phyloP scores from a whole-genome alignment of 2,888 invertebrate genomes.

The Pyrocoelia pectoralis region DNA sequence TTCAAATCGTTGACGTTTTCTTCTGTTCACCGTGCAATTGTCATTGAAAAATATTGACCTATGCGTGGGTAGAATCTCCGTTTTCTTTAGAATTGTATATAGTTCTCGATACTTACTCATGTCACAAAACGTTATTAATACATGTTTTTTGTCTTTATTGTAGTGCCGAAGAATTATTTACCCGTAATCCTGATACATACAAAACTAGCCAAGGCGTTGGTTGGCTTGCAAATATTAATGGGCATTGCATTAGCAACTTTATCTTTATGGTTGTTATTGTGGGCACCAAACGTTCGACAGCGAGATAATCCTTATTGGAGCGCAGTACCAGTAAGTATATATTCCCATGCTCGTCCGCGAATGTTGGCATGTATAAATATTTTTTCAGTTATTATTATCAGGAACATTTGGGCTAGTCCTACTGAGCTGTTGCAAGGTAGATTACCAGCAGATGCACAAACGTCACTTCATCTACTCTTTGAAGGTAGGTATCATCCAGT shows the following conservation, averaged over 20 bases:
- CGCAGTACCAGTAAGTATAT: slow-evolving; percentile 66
- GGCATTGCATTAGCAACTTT: slow-evolving; percentile 65
- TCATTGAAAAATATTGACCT: no score
- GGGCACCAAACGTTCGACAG: slow-evolving; percentile 67
- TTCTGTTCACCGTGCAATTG: no score
- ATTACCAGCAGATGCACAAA: slow-evolving; percentile 57
- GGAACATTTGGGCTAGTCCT: slow-evolving; percentile 58
- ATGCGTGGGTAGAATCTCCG: no score
- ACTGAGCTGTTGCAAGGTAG: slow-evolving; percentile 58
- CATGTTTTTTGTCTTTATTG: no score
- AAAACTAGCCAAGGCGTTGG: slow-evolving; percentile 61
- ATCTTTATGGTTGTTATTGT: slow-evolving; percentile 66
- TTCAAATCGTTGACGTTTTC: no score
- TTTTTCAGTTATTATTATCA: slow-evolving; percentile 56
- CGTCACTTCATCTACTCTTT: slow-evolving; percentile 55
- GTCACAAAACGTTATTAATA: no score
- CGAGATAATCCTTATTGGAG: slow-evolving; percentile 73
- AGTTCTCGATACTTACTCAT: no score
- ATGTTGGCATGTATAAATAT: no score
- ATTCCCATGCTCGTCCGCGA: no score
- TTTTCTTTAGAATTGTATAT: no score
- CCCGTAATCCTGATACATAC: slow-evolving; percentile 63
- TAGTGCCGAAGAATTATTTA: slow-evolving; percentile 61
- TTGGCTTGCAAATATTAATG: slow-evolving; percentile 62
- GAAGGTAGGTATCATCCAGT: slow-evolving; percentile 52